Percentiles rank a stretch among this genome's conserved stretches.
Evolutionary conservation across 2,797 vertebrate genomes (phyloP).

Genomic region (Sternotherus odoratus): DNA sequence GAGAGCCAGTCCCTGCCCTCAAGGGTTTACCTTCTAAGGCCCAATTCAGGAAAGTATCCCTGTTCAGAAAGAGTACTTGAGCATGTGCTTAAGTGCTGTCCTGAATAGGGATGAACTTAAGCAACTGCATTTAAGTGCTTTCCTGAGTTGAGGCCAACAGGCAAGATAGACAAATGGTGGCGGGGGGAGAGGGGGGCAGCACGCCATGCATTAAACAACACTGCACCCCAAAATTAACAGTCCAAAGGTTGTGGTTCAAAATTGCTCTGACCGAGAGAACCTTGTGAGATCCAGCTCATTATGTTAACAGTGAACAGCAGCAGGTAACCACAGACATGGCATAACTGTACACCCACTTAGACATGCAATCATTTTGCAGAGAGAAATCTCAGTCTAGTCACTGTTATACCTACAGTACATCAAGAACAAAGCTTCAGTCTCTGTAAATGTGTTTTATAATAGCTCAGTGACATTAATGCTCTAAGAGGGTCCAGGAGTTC

Average conservation of each 20-base stretch:
- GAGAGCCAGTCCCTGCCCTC: not conserved
- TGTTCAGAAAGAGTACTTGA: not conserved
- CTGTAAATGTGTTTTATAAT: not conserved
- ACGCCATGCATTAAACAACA: not conserved
- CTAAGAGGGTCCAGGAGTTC: not conserved
- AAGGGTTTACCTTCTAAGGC: not conserved
- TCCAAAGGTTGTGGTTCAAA: not conserved
- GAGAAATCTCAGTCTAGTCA: not conserved
- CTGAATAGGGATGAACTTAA: not conserved
- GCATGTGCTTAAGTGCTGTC: not conserved
- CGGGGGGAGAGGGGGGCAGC: not conserved
- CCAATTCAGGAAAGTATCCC: not conserved
- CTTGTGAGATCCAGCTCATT: accelerated
- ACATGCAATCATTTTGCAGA: not conserved
- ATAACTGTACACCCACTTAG: not conserved
- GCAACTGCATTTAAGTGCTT: not conserved
- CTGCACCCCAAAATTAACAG: not conserved
- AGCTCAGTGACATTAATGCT: not conserved
- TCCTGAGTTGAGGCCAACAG: not conserved
- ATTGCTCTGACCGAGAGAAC: not conserved
- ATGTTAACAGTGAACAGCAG: not conserved
- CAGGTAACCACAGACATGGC: not conserved
- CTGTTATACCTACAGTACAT: not conserved
- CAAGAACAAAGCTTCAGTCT: not conserved
- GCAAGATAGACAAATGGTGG: not conserved